Evolutionary conservation across 1,140 invertebrate genomes (phyloP).

Genomic region (Neuroterus valhalla): DNA sequence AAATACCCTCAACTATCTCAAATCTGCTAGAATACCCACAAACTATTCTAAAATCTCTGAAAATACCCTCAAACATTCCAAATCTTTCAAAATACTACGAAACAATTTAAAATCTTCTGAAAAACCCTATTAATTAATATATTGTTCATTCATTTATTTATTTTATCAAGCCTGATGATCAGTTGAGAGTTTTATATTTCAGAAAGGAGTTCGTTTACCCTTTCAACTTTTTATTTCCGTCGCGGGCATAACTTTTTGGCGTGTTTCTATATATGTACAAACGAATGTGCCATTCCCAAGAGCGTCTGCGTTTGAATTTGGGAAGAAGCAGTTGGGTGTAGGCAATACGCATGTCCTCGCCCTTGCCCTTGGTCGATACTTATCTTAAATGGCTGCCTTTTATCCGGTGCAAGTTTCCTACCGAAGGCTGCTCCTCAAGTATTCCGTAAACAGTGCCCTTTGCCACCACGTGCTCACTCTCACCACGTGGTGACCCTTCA

Average conservation of each 20-base stretch:
- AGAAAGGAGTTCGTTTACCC: too few species aligned
- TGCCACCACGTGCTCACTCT: slow-evolving; percentile 57
- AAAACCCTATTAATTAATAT: too few species aligned
- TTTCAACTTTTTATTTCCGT: neutral
- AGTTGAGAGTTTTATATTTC: too few species aligned
- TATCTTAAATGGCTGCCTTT: slow-evolving; percentile 61
- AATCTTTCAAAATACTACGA: too few species aligned
- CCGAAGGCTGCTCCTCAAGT: slow-evolving; percentile 38
- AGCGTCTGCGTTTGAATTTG: slow-evolving; percentile 40
- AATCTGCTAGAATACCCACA: too few species aligned
- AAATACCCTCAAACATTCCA: too few species aligned
- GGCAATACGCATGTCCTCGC: slow-evolving; percentile 71
- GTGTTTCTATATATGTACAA: neutral
- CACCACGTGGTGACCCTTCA: slow-evolving; percentile 57
- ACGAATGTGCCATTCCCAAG: neutral
- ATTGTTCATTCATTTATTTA: too few species aligned
- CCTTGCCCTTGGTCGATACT: slow-evolving; percentile 74
- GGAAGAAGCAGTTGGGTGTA: slow-evolving; percentile 47
- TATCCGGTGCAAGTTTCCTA: too few species aligned
- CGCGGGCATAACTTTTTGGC: neutral
- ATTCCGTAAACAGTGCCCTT: slow-evolving; percentile 43
- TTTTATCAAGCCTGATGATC: too few species aligned
- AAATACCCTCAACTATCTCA: too few species aligned
- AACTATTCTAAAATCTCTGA: too few species aligned
- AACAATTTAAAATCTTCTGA: too few species aligned